Evolutionary conservation across 2,888 invertebrate genomes (phyloP).

Genomic region (Lasioglossum vierecki): DNA sequence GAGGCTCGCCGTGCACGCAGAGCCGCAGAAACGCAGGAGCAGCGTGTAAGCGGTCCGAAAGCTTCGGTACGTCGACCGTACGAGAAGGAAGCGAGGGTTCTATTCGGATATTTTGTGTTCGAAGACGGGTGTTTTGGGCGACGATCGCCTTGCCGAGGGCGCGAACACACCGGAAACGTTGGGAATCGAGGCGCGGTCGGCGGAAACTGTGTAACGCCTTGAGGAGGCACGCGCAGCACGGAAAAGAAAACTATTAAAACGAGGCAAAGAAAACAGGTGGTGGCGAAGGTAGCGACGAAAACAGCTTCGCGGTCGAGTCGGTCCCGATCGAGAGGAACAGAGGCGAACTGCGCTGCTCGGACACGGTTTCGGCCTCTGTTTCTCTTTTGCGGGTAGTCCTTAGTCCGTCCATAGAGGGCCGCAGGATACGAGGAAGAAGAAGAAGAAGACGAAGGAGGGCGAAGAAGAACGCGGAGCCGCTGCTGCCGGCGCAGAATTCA

Average conservation of each 20-base stretch:
- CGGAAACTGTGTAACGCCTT: neutral
- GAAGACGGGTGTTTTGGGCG: neutral
- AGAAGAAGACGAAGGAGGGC: conserved; percentile 37
- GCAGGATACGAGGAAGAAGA: conserved; percentile 35
- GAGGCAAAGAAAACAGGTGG: conserved; percentile 41
- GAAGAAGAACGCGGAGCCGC: conserved; percentile 63
- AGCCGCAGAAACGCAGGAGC: neutral
- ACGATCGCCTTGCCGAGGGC: neutral
- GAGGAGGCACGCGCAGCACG: neutral
- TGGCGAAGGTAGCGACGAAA: conserved; percentile 31
- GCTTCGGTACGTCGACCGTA: neutral
- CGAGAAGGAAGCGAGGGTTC: neutral
- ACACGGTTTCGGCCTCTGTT: neutral
- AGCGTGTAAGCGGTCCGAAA: neutral
- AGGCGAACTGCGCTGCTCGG: neutral
- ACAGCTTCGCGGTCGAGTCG: conserved; percentile 23
- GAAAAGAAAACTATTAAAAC: conserved; percentile 6
- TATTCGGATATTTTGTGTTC: neutral
- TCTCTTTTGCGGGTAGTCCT: conserved; percentile 30
- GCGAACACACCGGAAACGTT: conserved; percentile 14
- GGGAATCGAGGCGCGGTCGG: neutral
- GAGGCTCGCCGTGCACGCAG: conserved; percentile 9
- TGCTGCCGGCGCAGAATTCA: conserved; percentile 78
- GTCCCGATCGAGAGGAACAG: conserved; percentile 32
- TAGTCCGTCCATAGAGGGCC: conserved; percentile 48